These are phyloP conservation scores for Oreochromis spilurus DNA, from an alignment of 2,113 vertebrate genomes.

Conservation along the genomic window DNA sequence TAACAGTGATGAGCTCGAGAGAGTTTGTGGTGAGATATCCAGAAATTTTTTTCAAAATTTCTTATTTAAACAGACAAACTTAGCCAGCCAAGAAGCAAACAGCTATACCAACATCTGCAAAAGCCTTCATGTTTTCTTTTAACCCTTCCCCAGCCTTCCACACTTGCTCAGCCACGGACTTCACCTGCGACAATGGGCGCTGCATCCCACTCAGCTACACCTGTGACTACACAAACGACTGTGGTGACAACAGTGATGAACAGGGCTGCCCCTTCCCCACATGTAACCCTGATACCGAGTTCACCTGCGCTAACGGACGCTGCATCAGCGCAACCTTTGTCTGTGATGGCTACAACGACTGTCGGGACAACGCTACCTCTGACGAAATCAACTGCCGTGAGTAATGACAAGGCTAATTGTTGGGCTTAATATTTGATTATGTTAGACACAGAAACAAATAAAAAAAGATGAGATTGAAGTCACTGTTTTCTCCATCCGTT, in stretches of 20 bases:
- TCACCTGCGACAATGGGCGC: constrained; percentile 85
- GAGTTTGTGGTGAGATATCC: constrained; percentile 83
- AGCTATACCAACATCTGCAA: background rate
- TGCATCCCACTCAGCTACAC: constrained; percentile 78
- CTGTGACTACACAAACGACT: constrained; percentile 89
- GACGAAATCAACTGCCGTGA: constrained; percentile 94
- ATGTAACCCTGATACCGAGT: constrained; percentile 82
- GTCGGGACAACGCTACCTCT: constrained; percentile 82
- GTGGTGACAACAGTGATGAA: constrained; percentile 90
- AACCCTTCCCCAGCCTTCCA: constrained; percentile 79
- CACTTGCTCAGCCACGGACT: constrained; percentile 80
- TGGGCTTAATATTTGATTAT: background rate
- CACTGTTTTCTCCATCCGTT: background rate
- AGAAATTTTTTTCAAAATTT: background rate
- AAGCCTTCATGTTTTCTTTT: background rate
- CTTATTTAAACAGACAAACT: background rate
- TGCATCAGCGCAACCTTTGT: constrained; percentile 81
- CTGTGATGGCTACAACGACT: constrained; percentile 87
- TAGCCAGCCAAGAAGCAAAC: background rate
- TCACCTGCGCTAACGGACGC: constrained; percentile 80
- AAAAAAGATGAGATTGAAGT: background rate
- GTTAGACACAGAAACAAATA: fast-evolving
- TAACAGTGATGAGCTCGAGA: constrained; percentile 84
- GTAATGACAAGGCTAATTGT: constrained; percentile 18
- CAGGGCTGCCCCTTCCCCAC: constrained; percentile 81